Conservation (phyloP, 2,113 vertebrate species). For the Semnornis frantzii region DNA sequence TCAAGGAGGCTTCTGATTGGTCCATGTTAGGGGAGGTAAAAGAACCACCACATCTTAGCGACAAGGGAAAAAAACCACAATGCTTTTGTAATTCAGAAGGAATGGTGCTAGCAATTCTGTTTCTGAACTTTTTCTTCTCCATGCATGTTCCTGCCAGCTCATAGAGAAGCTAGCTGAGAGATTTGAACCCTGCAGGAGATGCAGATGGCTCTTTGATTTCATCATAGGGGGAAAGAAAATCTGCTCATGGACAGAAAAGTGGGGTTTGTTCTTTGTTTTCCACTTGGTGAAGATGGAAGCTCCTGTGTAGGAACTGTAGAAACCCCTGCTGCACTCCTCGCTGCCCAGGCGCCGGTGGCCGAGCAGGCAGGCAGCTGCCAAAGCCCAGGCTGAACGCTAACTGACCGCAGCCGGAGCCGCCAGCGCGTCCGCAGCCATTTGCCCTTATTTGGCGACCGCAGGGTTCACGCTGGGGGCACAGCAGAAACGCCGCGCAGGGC, state of each 20-base stretch:
- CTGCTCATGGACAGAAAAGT: background rate
- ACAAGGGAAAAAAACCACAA: background rate
- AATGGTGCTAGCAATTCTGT: background rate
- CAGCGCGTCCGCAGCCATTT: background rate
- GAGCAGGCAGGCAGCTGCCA: background rate
- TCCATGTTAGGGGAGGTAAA: background rate
- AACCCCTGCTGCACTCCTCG: background rate
- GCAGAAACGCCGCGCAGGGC: constrained; percentile 56
- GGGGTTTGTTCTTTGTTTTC: background rate
- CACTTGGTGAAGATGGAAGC: background rate
- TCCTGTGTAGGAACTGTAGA: background rate
- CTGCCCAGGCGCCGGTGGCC: background rate
- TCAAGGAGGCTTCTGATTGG: background rate
- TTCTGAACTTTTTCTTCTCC: background rate
- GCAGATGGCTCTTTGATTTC: constrained; percentile 26
- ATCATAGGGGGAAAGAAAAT: background rate
- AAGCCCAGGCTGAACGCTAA: constrained; percentile 20
- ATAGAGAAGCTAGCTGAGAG: background rate
- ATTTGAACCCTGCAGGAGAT: background rate
- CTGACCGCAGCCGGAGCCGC: constrained; percentile 23
- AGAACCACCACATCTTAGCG: background rate
- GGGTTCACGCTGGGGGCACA: constrained; percentile 61
- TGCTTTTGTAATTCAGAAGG: background rate
- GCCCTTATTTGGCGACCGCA: constrained; percentile 60
- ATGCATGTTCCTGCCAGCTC: background rate